Evolutionary conservation across 2,113 vertebrate genomes (phyloP), one percentile per base, ranked within the genome.

Genomic region (Piaya cayana): DNA sequence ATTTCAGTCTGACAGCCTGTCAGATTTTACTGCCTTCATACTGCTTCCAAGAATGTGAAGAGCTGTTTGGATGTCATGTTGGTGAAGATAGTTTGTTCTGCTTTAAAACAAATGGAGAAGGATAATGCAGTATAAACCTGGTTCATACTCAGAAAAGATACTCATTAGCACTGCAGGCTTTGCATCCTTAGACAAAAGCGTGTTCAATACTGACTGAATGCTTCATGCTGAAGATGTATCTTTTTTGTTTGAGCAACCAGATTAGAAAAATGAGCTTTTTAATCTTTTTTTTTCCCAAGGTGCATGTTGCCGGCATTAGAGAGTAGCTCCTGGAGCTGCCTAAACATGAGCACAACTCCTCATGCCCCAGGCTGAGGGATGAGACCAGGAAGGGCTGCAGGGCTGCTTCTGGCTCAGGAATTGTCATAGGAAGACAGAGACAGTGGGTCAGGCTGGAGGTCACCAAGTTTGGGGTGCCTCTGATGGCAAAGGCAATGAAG

Each of bases 1-100:
- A 71, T 94, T 96, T 93, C 58, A 93, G 88, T 95, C 92, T 96
- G 95, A 96, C 94, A 96, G 90, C 76, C 68, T 92, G 88, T 96
- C 94, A 86, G 90, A 96, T 96, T 94, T 96, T 96, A 91, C 58
- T 95, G 92, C 95, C 86, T 96, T 94, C 86, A 56, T 88, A 71
- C 65, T 86, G 90, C 80, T 88, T 95, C 88, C 92, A 95, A 90
- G 90, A 97, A 82, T 69, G 86, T 88, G 86, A 83, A 90, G 92
- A 90, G 72, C 64, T 96, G 64, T 93, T 92, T 88, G 65, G 80
- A 92, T 95, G 88, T 96, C 94, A 86, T 71, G 64, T 92, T 94
- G 94, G 93, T 97, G 90, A 96, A 95, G 86, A 86, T 92, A 90
- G 76, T 94, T 95, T 93, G 72, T 78, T 93, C 88, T 86, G 36